Percentiles rank a stretch among this genome's conserved stretches.
phyloP scores from a whole-genome alignment of 2,888 invertebrate genomes.

The Pocota personata region DNA sequence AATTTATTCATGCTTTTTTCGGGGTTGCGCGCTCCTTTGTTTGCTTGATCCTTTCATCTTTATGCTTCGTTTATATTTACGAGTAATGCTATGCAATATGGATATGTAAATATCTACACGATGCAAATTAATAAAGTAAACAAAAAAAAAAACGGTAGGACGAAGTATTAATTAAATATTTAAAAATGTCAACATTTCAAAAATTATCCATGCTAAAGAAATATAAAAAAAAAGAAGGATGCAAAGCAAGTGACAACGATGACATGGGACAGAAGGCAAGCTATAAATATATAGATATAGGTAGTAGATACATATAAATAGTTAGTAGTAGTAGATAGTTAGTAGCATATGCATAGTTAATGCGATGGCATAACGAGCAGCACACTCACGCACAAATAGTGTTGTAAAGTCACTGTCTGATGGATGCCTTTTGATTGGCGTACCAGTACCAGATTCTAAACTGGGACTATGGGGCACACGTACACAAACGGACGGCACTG shows the following conservation, averaged over 20 bases:
- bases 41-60: conserved; percentile 28
- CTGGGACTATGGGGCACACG: conserved; percentile 83
- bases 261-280: neutral
- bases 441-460: conserved; percentile 81
- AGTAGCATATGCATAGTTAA: conserved; percentile 38
- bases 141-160: too few relatives aligned
- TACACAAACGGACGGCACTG: conserved; percentile 83
- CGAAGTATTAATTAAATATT: neutral
- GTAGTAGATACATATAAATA: neutral
- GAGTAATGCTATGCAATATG: conserved; percentile 35
- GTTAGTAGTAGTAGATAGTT: neutral
- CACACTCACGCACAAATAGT: conserved; percentile 84
- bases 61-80: neutral
- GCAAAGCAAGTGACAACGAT: neutral
- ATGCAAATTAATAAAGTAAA: neutral
- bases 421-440: conserved; percentile 82
- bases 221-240: neutral
- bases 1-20: conserved; percentile 17
- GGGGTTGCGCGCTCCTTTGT: conserved; percentile 1
- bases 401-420: conserved; percentile 82
- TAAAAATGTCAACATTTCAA: neutral
- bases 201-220: neutral
- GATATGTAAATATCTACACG: neutral
- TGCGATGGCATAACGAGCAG: conserved; percentile 68
- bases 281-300: neutral